phyloP scores from a whole-genome alignment of 2,888 invertebrate species.

The Pollenia amentaria region DNA sequence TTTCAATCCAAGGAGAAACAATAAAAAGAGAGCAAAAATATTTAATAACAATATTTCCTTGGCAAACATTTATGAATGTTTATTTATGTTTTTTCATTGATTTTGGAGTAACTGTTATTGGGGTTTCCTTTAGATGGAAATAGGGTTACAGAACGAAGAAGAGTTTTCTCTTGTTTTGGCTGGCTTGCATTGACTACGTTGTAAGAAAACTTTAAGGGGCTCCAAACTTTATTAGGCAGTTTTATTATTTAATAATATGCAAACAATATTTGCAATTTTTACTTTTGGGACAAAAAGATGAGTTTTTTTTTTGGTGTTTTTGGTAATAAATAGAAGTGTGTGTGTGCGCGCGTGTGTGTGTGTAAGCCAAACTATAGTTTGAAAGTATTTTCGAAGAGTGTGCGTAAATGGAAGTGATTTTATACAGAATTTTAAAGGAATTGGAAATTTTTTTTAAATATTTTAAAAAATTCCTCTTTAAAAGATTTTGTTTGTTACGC shows the following conservation, averaged over 20 bases:
- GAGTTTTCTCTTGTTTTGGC: not conserved
- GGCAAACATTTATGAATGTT: conserved; percentile 22
- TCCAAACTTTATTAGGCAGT: conserved; percentile 55
- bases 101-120: conserved; percentile 25
- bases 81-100: conserved; percentile 26
- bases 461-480: too few relatives aligned
- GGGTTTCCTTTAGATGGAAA: not conserved
- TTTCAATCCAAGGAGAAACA: not conserved
- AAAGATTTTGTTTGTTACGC: too few relatives aligned
- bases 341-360: conserved; percentile 23
- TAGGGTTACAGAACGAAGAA: not conserved
- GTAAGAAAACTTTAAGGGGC: conserved; percentile 18
- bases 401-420: conserved; percentile 3
- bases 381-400: not conserved
- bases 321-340: not conserved
- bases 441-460: not conserved
- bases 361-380: not conserved
- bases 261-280: not conserved
- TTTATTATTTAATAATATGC: conserved; percentile 58
- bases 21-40: conserved; percentile 8
- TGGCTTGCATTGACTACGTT: conserved; percentile 35
- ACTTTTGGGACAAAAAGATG: conserved; percentile 30
- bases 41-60: conserved; percentile 18
- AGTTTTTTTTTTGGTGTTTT: conserved; percentile 5
- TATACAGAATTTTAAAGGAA: conserved; percentile 4